Evolutionary conservation across 2,113 vertebrate species (phyloP), one percentile per base, ranked within the genome.

Genomic region (Gobio gobio): DNA sequence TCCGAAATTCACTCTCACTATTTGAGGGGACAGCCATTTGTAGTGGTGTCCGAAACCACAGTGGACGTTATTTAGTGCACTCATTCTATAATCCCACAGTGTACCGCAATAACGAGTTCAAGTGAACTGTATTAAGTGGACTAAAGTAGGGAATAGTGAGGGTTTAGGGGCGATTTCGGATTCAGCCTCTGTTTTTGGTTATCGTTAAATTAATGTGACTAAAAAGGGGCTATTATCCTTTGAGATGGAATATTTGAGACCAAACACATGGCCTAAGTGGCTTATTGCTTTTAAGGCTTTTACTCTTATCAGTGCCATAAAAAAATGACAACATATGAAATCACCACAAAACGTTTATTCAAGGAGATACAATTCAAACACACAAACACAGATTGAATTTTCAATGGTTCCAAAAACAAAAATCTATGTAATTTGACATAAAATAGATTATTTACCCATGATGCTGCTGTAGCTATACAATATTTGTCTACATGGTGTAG

Each of bases 261-360:
- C 51, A 54, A 54, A 54, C 16, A 54, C 51, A 54, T 54, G 5
- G 5, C 14, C 4, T 51, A 47, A 47, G 45, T 49, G 12, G 47
- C 49, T 51, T 51, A 51, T 14, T 51, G 49, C 4, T 51, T 51
- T 43, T 47, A 47, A 47, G 45, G 9, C 12, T 49, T 22, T 56
- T 8, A 22, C 54, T 16, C 2, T 29, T 4, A 61, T 12, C 3
- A 10, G 56, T n/a, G 9, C 0, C 20, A 22, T 72, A 10, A 20
- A 1, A 43, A 47, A 20, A 64, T 58, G 36, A 22, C 40, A 59
- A 81, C 4, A 64, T 24, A 29, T 33, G 7, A 68, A 68, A 68
- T 51, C 79, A 33, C 61, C 61, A 68, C 79, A 81, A 51, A 81
- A 13, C 5, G 4, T 81, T 81, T 81, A 81, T 68, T 81, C 5